Conservation (phyloP, 2,888 invertebrate species). For the Lottia scabra region DNA sequence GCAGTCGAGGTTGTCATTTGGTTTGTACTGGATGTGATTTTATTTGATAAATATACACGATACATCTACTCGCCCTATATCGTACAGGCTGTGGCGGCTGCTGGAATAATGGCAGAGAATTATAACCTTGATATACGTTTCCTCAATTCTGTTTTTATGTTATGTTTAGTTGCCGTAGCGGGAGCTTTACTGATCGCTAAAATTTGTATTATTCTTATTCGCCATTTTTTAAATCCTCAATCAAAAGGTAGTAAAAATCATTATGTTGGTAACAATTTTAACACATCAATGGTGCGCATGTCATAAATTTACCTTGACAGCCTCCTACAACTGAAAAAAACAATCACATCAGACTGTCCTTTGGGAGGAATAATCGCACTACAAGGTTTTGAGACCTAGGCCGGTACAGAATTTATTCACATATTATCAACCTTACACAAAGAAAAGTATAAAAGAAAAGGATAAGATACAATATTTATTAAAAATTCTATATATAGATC, state of each 20-base stretch:
- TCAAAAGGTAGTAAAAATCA: background rate
- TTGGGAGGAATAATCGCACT: too few species aligned
- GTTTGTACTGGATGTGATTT: slow-evolving; percentile 53
- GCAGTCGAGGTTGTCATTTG: slow-evolving; percentile 49
- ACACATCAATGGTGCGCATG: too few species aligned
- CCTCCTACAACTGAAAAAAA: too few species aligned
- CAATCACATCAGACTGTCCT: too few species aligned
- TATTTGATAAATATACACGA: slow-evolving; percentile 54
- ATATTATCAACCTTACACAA: too few species aligned
- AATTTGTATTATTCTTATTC: background rate
- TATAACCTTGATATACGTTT: slow-evolving; percentile 16
- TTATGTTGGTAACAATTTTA: too few species aligned
- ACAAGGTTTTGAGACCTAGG: too few species aligned
- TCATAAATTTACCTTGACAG: too few species aligned
- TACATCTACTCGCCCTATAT: slow-evolving; percentile 56
- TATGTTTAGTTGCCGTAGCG: background rate
- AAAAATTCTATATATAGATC: too few species aligned
- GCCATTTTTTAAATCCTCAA: background rate
- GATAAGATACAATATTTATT: too few species aligned
- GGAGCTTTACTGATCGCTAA: background rate
- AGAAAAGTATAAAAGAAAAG: too few species aligned
- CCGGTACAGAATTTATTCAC: too few species aligned
- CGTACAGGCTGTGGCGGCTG: slow-evolving; percentile 46
- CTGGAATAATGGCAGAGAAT: slow-evolving; percentile 45
- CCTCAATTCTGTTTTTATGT: background rate